phyloP scores from a whole-genome alignment of 2,888 invertebrate genomes.

The Rhingia rostrata region DNA sequence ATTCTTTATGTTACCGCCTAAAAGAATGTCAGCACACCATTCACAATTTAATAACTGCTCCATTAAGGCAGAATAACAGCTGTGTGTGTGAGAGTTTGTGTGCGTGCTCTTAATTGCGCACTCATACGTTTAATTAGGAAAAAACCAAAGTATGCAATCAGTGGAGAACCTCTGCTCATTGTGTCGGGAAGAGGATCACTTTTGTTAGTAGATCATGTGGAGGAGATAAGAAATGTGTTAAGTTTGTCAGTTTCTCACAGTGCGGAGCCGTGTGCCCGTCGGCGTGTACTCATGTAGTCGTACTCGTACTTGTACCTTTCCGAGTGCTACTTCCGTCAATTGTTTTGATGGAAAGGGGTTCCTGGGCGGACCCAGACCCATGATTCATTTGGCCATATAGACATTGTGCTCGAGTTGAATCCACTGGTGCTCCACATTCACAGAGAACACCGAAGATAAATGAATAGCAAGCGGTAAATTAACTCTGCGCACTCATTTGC shows the following conservation, averaged over 20 bases:
- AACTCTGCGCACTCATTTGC: constrained; percentile 26
- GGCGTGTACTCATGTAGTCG: too few relatives aligned
- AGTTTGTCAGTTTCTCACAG: constrained; percentile 54
- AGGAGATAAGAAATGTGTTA: constrained; percentile 51
- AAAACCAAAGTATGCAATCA: constrained; percentile 7
- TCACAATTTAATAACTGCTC: constrained; percentile 27
- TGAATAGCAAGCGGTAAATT: constrained; percentile 53
- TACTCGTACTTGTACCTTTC: constrained; percentile 4
- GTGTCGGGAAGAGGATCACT: constrained; percentile 25
- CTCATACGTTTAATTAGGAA: constrained; percentile 30
- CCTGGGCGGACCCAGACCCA: neutral
- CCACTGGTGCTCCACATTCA: constrained; percentile 40
- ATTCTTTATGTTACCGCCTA: neutral
- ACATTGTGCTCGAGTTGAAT: constrained; percentile 17
- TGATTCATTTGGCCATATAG: constrained; percentile 6
- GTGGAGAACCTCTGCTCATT: constrained; percentile 19
- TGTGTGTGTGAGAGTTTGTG: neutral
- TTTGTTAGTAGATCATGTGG: constrained; percentile 42
- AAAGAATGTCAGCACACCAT: neutral
- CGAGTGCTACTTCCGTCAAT: constrained; percentile 60
- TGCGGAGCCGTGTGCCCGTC: neutral
- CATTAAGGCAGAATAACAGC: constrained; percentile 6
- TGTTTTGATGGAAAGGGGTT: constrained; percentile 32
- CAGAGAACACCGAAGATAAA: constrained; percentile 40
- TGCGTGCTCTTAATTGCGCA: constrained; percentile 48